These are phyloP conservation scores for Gymnodraco acuticeps DNA, from an alignment of 2,797 vertebrate species.

Conservation along the genomic window DNA sequence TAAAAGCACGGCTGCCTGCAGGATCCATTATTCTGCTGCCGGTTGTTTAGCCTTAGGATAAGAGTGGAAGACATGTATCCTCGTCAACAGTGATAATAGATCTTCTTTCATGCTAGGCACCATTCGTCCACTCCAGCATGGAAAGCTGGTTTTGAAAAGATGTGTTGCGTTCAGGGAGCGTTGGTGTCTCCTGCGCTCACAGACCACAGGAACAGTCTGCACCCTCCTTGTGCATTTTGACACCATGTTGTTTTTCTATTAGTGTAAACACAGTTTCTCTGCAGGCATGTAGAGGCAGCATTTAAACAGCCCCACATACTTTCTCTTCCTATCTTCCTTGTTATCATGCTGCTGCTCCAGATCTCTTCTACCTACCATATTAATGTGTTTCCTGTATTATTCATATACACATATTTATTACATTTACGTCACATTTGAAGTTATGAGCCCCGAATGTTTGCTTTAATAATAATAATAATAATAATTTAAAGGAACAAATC, in stretches of 20 bases:
- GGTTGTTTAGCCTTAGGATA: conserved; percentile 18
- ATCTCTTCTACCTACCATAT: neutral
- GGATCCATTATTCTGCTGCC: conserved; percentile 34
- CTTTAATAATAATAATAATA: too few relatives aligned
- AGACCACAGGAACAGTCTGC: conserved; percentile 6
- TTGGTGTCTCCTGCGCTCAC: neutral
- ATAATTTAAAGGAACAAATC: neutral
- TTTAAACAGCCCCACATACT: neutral
- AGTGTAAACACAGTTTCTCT: conserved; percentile 16
- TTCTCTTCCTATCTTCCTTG: neutral
- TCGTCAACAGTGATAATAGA: conserved; percentile 46
- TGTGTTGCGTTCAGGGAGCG: conserved; percentile 35
- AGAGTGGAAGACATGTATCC: conserved; percentile 53
- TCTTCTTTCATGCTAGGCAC: neutral
- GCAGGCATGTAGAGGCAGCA: conserved; percentile 8
- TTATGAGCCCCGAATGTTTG: neutral
- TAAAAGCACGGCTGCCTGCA: conserved; percentile 15
- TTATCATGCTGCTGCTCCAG: neutral
- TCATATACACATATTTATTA: neutral
- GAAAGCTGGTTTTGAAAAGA: neutral
- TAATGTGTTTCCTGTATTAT: neutral
- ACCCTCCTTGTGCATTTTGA: conserved; percentile 8
- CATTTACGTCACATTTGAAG: neutral
- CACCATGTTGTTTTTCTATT: conserved; percentile 23
- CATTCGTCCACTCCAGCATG: neutral